Conservation (phyloP, 2,113 vertebrate species). For the Emydocephalus ijimae region DNA sequence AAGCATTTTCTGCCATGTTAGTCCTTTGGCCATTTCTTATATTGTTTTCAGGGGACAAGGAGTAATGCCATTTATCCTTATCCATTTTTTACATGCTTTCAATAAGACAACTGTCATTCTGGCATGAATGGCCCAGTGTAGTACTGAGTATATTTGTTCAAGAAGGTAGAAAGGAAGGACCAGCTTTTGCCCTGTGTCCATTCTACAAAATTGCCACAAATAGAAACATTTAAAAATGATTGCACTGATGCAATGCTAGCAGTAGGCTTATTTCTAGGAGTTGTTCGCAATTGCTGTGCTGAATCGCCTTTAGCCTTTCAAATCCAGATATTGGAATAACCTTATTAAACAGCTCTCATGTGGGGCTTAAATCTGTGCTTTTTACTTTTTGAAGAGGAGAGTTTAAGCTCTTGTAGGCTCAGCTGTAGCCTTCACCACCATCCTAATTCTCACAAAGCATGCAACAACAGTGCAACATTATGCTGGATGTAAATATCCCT, state of each 20-base stretch:
- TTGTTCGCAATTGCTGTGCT: not conserved
- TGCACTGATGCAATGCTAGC: no score
- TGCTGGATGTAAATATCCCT: not conserved
- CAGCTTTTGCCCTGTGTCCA: not conserved
- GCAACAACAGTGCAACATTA: not conserved
- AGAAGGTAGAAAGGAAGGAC: not conserved
- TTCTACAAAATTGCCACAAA: not conserved
- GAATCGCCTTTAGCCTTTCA: not conserved
- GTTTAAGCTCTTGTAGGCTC: not conserved
- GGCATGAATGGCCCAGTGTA: not conserved
- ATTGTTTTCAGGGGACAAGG: not conserved
- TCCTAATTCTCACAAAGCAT: not conserved
- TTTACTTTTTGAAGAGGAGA: not conserved
- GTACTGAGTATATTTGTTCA: constrained; percentile 1
- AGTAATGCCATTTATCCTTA: not conserved
- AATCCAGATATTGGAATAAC: not conserved
- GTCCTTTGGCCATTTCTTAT: not conserved
- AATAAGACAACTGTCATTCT: constrained; percentile 9
- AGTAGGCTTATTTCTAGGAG: not conserved
- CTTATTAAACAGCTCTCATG: not conserved
- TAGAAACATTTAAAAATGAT: not conserved
- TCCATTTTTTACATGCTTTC: not conserved
- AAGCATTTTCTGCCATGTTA: not conserved
- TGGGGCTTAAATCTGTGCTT: not conserved
- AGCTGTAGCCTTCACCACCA: no score